Conservation (phyloP, 2,888 invertebrate species). For the Altica lythri region DNA sequence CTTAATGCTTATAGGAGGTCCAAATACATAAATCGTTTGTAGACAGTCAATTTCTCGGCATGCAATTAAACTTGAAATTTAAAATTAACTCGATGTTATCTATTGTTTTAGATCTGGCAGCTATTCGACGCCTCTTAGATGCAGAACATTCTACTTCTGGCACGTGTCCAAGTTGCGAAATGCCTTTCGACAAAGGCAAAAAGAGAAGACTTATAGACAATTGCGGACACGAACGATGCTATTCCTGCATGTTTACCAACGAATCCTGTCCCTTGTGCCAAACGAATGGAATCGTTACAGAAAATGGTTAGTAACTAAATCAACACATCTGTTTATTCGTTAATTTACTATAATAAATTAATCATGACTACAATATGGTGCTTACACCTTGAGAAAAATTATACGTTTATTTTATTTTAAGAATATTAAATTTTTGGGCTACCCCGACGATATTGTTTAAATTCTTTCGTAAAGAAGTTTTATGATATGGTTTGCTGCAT, state of each 20-base stretch:
- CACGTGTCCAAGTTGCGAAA: conserved; percentile 81
- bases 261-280: conserved; percentile 86
- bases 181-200: conserved; percentile 96
- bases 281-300: conserved; percentile 35
- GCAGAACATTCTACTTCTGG: conserved; percentile 67
- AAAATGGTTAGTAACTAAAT: conserved; percentile 35
- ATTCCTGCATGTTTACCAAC: conserved; percentile 92
- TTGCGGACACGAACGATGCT: conserved; percentile 94
- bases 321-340: not conserved
- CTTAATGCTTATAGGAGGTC: too few relatives aligned
- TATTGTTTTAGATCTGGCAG: conserved; percentile 74
- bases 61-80: not conserved
- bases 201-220: conserved; percentile 93
- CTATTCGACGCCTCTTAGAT: conserved; percentile 79
- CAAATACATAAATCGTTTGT: too few relatives aligned
- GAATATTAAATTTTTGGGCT: too few relatives aligned
- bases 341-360: too few relatives aligned
- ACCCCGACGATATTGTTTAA: too few relatives aligned
- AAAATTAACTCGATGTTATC: conserved; percentile 26
- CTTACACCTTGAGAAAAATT: too few relatives aligned
- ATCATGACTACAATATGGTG: too few relatives aligned
- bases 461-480: too few relatives aligned
- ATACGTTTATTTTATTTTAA: too few relatives aligned
- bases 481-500: too few relatives aligned
- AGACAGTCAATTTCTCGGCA: too few relatives aligned